These are phyloP conservation scores for Opisthocomus hoazin DNA, from an alignment of 2,113 vertebrate species.

Conservation along the genomic window DNA sequence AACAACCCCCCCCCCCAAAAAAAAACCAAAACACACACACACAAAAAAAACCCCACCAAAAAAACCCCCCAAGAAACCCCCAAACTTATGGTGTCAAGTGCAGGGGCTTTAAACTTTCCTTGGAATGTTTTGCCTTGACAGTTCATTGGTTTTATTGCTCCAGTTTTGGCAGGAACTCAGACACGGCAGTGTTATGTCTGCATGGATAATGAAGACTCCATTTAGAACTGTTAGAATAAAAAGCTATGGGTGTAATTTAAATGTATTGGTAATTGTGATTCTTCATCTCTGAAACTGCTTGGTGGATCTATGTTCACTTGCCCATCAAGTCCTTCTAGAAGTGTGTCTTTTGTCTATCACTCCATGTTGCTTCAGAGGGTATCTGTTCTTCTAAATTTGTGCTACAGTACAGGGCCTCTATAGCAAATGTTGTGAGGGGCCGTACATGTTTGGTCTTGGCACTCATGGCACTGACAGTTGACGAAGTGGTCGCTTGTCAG, in stretches of 20 bases:
- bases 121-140: constrained; percentile 30
- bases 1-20: too few relatives aligned
- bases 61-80: too few relatives aligned
- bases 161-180: not conserved
- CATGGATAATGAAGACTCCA: not conserved
- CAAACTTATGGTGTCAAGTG: not conserved
- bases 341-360: not conserved
- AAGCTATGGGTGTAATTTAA: not conserved
- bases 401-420: not conserved
- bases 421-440: not conserved
- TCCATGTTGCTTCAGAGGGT: not conserved
- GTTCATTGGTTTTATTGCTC: constrained; percentile 20
- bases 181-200: not conserved
- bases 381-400: not conserved
- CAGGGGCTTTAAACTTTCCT: constrained; percentile 1
- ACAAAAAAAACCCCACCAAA: too few relatives aligned
- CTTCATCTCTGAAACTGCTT: not conserved
- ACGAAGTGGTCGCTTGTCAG: not conserved
- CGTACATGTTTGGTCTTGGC: not conserved
- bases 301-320: not conserved
- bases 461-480: not conserved
- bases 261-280: not conserved
- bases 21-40: too few relatives aligned
- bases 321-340: not conserved
- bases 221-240: constrained; percentile 21